Evolutionary conservation across 2,888 invertebrate genomes (phyloP).

Genomic region (Rhagophthalmus giganteus): DNA sequence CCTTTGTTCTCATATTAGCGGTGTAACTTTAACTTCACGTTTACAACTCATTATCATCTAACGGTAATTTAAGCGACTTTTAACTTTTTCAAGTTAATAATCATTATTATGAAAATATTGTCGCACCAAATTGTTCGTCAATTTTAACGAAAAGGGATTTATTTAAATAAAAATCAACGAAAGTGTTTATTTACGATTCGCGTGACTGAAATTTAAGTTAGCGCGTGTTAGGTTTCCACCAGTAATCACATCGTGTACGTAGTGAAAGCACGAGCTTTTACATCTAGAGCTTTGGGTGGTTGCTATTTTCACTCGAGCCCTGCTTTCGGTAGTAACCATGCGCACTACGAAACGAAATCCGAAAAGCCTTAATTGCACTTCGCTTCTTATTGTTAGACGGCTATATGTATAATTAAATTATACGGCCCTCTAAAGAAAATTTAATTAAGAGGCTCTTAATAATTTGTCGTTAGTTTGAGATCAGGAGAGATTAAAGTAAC

Average conservation of each 20-base stretch:
- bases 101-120: too few species aligned
- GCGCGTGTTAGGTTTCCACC: constrained; percentile 8
- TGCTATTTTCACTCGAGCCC: constrained; percentile 25
- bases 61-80: neutral
- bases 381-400: neutral
- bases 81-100: too few species aligned
- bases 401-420: neutral
- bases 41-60: neutral
- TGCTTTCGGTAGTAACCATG: constrained; percentile 17
- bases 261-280: constrained; percentile 22
- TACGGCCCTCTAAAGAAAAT: too few species aligned
- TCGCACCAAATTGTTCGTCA: too few species aligned
- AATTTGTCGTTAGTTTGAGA: too few species aligned
- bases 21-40: constrained; percentile 5
- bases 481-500: too few species aligned
- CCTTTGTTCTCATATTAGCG: constrained; percentile 2
- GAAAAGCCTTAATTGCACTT: neutral
- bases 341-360: constrained; percentile 9
- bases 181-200: constrained; percentile 1
- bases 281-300: constrained; percentile 22
- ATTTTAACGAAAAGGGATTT: neutral
- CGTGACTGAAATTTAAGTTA: constrained; percentile 10
- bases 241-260: constrained; percentile 20
- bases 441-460: too few species aligned
- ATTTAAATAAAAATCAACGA: constrained; percentile 1